phyloP scores from a whole-genome alignment of 1,140 invertebrate species.

The Agrypnia vestita region DNA sequence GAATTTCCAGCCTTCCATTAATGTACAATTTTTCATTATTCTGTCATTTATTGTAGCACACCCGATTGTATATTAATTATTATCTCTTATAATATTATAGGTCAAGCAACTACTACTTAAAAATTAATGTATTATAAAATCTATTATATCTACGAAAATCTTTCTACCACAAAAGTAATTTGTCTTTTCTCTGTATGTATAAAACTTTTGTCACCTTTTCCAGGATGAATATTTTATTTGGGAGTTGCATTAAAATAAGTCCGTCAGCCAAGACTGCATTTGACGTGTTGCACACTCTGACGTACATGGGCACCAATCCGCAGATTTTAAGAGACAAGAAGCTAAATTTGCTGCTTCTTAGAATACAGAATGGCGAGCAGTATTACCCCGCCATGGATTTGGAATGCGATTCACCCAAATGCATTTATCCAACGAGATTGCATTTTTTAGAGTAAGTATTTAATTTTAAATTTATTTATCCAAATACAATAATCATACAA shows the following conservation, averaged over 20 bases:
- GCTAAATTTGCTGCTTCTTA: constrained; percentile 50
- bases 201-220: constrained; percentile 16
- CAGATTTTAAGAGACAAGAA: constrained; percentile 51
- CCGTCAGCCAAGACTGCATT: constrained; percentile 39
- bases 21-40: too few species aligned
- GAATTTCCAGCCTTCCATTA: too few species aligned
- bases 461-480: neutral
- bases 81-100: too few species aligned
- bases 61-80: too few species aligned
- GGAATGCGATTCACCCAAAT: constrained; percentile 37
- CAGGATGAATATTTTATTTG: constrained; percentile 37
- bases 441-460: constrained; percentile 53
- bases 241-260: constrained; percentile 49
- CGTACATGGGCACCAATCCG: constrained; percentile 56
- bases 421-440: constrained; percentile 46
- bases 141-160: too few species aligned
- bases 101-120: too few species aligned
- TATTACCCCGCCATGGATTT: constrained; percentile 46
- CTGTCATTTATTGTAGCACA: too few species aligned
- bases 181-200: too few species aligned
- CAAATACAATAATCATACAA: neutral
- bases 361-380: constrained; percentile 49
- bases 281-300: constrained; percentile 50
- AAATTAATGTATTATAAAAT: too few species aligned
- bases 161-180: too few species aligned